Conservation (phyloP, 2,113 vertebrate genomes). For the Morone chrysops region DNA sequence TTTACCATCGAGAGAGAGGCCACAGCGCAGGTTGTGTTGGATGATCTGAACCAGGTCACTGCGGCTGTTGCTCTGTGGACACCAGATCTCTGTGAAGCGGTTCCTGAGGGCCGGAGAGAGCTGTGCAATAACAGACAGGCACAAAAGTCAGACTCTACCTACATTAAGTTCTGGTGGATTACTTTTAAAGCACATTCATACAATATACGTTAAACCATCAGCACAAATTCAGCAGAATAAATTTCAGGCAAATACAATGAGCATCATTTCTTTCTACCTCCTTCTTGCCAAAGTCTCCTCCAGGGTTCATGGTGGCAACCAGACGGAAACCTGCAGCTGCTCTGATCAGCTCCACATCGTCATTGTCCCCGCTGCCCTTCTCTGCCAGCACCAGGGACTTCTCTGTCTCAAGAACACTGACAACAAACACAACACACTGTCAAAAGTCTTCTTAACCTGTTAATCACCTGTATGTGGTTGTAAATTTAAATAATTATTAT, state of each 20-base stretch:
- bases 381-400: slow-evolving; percentile 93
- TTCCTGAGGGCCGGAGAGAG: slow-evolving; percentile 97
- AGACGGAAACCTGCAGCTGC: slow-evolving; percentile 90
- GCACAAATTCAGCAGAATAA: neutral
- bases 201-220: neutral
- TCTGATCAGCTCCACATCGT: slow-evolving; percentile 90
- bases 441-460: neutral
- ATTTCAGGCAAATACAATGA: neutral
- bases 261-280: slow-evolving; percentile 85
- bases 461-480: neutral
- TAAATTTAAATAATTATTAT: no score
- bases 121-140: slow-evolving; percentile 75
- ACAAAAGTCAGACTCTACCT: slow-evolving; percentile 4
- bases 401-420: slow-evolving; percentile 89
- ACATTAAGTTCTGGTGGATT: neutral
- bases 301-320: slow-evolving; percentile 98
- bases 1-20: slow-evolving; percentile 85
- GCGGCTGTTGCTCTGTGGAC: slow-evolving; percentile 90
- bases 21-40: slow-evolving; percentile 89
- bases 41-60: slow-evolving; percentile 93
- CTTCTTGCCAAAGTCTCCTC: slow-evolving; percentile 98
- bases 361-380: slow-evolving; percentile 91
- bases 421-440: slow-evolving; percentile 14
- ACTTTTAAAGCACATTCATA: neutral
- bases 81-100: slow-evolving; percentile 99